Evolutionary conservation across 2,888 invertebrate species (phyloP).

Genomic region (Lutraria lutraria): DNA sequence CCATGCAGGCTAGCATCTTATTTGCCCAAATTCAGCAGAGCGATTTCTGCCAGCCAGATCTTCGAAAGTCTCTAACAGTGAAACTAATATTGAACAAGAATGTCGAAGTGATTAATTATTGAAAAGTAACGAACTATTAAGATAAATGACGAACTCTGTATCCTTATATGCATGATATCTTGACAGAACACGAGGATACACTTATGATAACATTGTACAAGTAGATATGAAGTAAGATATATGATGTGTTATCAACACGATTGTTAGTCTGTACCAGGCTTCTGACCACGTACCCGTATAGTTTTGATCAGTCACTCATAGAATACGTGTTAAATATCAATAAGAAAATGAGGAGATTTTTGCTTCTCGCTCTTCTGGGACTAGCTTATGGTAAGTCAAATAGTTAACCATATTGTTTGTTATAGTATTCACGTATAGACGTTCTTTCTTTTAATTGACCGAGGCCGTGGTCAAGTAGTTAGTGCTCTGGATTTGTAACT

Average conservation of each 20-base stretch:
- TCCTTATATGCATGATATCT: not conserved
- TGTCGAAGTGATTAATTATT: too few relatives aligned
- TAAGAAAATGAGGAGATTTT: conserved; percentile 20
- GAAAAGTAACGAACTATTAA: not conserved
- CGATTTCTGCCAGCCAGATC: too few relatives aligned
- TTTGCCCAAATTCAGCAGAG: too few relatives aligned
- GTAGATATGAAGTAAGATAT: not conserved
- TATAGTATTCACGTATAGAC: not conserved
- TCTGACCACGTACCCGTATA: not conserved
- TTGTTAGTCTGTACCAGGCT: conserved; percentile 5
- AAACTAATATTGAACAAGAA: too few relatives aligned
- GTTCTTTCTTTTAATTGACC: too few relatives aligned
- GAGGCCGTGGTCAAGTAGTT: too few relatives aligned
- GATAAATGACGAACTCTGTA: conserved; percentile 20
- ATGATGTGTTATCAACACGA: not conserved
- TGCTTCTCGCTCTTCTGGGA: conserved; percentile 25
- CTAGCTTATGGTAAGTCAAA: conserved; percentile 5
- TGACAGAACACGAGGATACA: conserved; percentile 1
- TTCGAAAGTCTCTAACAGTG: too few relatives aligned
- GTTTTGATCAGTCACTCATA: not conserved
- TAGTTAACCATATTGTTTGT: not conserved
- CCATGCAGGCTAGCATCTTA: too few relatives aligned
- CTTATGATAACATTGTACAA: not conserved
- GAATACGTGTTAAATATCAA: not conserved
- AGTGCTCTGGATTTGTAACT: too few relatives aligned